Percentiles rank a stretch among this genome's conserved stretches.
Evolutionary conservation across 2,888 invertebrate species (phyloP).

Genomic region (Pimpla rufipes): DNA sequence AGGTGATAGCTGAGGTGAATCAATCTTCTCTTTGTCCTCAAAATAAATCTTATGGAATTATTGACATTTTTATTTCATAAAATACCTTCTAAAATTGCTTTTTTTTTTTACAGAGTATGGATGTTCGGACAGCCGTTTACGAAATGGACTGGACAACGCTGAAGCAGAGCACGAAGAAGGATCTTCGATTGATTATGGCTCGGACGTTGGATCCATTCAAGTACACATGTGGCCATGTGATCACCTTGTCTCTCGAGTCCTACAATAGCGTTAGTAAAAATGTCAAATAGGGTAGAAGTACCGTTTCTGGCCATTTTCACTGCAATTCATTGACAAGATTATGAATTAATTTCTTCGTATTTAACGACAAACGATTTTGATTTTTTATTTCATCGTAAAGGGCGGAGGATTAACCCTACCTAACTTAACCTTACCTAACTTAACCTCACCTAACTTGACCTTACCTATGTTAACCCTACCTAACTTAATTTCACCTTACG

Average conservation of each 20-base stretch:
- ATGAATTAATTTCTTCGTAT: no score
- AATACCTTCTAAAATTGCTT: no score
- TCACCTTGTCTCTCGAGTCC: conserved; percentile 64
- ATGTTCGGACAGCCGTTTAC: conserved; percentile 60
- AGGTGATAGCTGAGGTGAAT: conserved; percentile 73
- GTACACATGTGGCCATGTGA: conserved; percentile 56
- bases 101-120: conserved; percentile 51
- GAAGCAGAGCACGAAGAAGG: conserved; percentile 50
- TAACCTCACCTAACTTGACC: no score
- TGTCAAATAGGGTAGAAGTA: no score
- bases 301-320: no score
- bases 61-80: neutral
- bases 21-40: neutral
- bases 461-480: no score
- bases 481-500: no score
- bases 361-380: no score
- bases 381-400: no score
- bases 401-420: no score
- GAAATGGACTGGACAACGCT: conserved; percentile 60
- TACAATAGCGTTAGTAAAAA: conserved; percentile 57
- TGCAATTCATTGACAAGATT: no score
- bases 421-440: no score
- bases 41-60: neutral
- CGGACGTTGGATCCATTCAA: conserved; percentile 55
- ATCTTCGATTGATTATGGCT: conserved; percentile 63